These are phyloP conservation scores for Tanytarsus gracilentus DNA, from an alignment of 2,888 invertebrate genomes.

Conservation along the genomic window DNA sequence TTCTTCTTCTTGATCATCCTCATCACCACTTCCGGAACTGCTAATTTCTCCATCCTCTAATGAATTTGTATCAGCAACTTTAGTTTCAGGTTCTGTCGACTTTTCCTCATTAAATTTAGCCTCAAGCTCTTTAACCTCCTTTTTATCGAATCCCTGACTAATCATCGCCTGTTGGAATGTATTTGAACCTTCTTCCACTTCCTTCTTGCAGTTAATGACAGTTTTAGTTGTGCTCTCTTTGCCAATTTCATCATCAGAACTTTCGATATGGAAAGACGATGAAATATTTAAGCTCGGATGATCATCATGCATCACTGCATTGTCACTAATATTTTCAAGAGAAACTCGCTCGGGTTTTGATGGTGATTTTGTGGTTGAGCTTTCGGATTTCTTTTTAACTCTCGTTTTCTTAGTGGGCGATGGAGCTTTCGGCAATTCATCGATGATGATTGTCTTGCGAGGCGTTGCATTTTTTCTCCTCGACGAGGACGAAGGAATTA, in stretches of 20 bases:
- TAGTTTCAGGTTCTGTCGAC: background rate
- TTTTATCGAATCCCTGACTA: background rate
- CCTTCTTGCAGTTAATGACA: background rate
- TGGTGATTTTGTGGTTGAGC: background rate
- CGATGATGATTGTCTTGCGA: slow-evolving; percentile 13
- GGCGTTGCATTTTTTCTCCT: slow-evolving; percentile 16
- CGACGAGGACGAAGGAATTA: slow-evolving; percentile 11
- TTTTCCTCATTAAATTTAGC: background rate
- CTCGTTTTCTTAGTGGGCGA: background rate
- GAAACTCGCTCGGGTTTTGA: background rate
- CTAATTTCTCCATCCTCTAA: background rate
- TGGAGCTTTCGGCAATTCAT: slow-evolving; percentile 3
- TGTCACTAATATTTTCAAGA: slow-evolving; percentile 2
- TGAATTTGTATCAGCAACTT: background rate
- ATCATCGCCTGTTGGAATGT: background rate
- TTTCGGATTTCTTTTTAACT: background rate
- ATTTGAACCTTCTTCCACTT: background rate
- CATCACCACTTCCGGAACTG: background rate
- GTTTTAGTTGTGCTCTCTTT: background rate
- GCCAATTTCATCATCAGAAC: background rate
- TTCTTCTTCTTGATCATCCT: slow-evolving; percentile 1
- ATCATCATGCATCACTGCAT: slow-evolving; percentile 10
- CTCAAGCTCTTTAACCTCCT: background rate
- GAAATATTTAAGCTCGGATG: background rate
- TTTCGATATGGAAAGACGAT: background rate